Conservation (phyloP, 2,888 invertebrate species). For the Tenodera sinensis region DNA sequence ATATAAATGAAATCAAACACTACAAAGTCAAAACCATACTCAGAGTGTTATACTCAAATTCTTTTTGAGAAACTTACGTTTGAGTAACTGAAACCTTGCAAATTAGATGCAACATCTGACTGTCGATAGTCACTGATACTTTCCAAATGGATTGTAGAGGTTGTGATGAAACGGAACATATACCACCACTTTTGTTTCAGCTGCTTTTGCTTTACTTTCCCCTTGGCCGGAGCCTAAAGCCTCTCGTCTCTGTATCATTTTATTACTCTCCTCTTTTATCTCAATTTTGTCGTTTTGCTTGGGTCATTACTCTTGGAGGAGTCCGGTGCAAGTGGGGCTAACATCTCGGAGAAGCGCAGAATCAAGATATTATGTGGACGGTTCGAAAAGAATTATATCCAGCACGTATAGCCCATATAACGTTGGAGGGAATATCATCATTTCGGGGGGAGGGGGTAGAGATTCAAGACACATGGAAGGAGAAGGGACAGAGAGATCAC, state of each 20-base stretch:
- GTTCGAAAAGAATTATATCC: slow-evolving; percentile 25
- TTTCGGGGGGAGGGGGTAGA: neutral
- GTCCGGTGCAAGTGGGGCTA: neutral
- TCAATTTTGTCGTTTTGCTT: slow-evolving; percentile 22
- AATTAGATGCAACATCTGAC: too few species aligned
- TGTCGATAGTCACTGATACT: too few species aligned
- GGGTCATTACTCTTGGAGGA: slow-evolving; percentile 19
- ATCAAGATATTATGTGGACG: slow-evolving; percentile 27
- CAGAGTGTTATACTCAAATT: too few species aligned
- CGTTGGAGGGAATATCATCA: neutral
- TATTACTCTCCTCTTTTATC: slow-evolving; percentile 19
- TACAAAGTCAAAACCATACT: too few species aligned
- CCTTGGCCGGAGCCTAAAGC: neutral
- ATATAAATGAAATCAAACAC: too few species aligned
- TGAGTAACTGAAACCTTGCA: too few species aligned
- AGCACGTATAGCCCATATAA: slow-evolving; percentile 13
- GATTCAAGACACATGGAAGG: neutral
- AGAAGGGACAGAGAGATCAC: slow-evolving; percentile 30
- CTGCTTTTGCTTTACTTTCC: neutral
- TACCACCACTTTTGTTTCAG: neutral
- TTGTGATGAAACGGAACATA: neutral
- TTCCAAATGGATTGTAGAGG: too few species aligned
- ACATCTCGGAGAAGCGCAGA: neutral
- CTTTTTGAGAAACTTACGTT: too few species aligned
- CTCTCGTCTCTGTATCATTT: slow-evolving; percentile 19